phyloP scores from a whole-genome alignment of 2,888 invertebrate species.

The Polia nebulosa region DNA sequence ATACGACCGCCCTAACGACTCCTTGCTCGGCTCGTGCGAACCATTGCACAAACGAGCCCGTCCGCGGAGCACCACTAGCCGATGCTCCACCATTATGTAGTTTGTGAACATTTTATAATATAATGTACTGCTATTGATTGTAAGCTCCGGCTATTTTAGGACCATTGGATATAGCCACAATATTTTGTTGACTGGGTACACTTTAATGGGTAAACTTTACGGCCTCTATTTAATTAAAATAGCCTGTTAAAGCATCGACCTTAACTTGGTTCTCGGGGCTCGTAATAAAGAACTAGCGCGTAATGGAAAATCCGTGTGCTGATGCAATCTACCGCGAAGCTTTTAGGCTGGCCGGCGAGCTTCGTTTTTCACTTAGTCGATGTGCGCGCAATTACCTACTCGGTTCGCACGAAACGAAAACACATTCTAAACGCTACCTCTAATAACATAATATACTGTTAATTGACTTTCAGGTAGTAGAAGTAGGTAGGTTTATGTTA shows the following conservation, averaged over 20 bases:
- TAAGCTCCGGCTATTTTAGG: slow-evolving; percentile 38
- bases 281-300: slow-evolving; percentile 78
- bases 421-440: slow-evolving; percentile 44
- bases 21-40: slow-evolving; percentile 72
- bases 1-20: slow-evolving; percentile 87
- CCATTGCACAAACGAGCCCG: slow-evolving; percentile 80
- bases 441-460: slow-evolving; percentile 18
- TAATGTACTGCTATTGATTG: slow-evolving; percentile 52
- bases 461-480: slow-evolving; percentile 20
- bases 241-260: slow-evolving; percentile 64
- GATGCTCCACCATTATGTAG: slow-evolving; percentile 65
- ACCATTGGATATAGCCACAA: slow-evolving; percentile 34
- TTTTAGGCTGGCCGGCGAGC: slow-evolving; percentile 83
- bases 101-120: slow-evolving; percentile 60
- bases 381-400: slow-evolving; percentile 83
- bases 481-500: slow-evolving; percentile 2
- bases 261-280: slow-evolving; percentile 68
- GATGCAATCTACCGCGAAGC: slow-evolving; percentile 88
- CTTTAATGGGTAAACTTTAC: slow-evolving; percentile 46
- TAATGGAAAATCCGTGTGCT: slow-evolving; percentile 89
- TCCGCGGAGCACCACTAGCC: slow-evolving; percentile 70
- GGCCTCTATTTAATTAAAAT: slow-evolving; percentile 67
- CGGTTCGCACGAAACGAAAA: slow-evolving; percentile 72
- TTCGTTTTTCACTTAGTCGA: slow-evolving; percentile 85
- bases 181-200: slow-evolving; percentile 47